Evolutionary conservation across 2,113 vertebrate species (phyloP).

Genomic region (Puntigrus tetrazona): DNA sequence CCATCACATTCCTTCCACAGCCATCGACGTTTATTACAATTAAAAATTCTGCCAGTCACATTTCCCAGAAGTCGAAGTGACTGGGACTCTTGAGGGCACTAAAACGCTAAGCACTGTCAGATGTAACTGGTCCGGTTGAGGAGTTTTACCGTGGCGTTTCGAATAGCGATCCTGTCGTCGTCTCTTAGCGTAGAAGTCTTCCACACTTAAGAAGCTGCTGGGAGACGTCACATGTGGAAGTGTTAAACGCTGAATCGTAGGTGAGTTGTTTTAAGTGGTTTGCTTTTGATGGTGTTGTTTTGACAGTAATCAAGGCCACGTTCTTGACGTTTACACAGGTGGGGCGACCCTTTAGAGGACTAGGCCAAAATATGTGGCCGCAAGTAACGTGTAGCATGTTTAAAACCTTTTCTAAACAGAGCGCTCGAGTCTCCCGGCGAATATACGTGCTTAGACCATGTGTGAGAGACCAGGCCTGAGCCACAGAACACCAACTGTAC

Average conservation of each 20-base stretch:
- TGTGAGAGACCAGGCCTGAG: neutral
- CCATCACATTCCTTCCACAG: neutral
- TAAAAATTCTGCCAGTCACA: conserved; percentile 28
- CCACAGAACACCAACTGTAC: neutral
- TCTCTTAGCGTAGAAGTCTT: neutral
- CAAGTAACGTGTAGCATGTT: neutral
- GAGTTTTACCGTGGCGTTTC: conserved; percentile 24
- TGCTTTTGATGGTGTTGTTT: conserved; percentile 10
- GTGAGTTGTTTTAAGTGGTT: conserved; percentile 3
- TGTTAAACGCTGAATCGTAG: neutral
- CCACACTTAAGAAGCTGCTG: neutral
- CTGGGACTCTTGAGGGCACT: conserved; percentile 29
- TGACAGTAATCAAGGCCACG: conserved; percentile 25
- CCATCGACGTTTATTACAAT: conserved; percentile 37
- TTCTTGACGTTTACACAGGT: conserved; percentile 33
- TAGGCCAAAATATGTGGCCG: neutral
- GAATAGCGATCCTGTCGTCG: neutral
- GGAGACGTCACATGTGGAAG: neutral
- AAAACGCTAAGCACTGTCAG: conserved; percentile 40
- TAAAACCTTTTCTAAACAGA: conserved; percentile 22
- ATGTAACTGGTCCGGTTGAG: conserved; percentile 19
- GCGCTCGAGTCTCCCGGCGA: neutral
- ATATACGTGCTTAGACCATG: neutral
- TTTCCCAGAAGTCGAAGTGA: neutral
- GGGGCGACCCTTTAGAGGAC: neutral